Evolutionary conservation across 2,797 vertebrate genomes (phyloP).

Genomic region (Eospalax fontanierii): DNA sequence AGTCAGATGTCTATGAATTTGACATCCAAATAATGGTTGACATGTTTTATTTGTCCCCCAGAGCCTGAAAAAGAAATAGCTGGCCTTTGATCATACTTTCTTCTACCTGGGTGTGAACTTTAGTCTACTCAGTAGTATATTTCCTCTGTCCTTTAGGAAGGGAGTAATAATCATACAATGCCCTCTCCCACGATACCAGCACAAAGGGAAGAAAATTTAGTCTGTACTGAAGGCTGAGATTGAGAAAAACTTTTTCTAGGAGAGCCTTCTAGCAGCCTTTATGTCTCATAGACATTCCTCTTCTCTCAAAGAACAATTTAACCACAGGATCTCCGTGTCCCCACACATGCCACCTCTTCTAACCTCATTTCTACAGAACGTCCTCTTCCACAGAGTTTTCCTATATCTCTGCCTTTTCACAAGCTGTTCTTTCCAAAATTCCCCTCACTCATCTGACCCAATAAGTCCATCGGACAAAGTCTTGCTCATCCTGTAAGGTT

Average conservation of each 20-base stretch:
- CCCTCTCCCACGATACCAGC: neutral
- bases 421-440: neutral
- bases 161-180: neutral
- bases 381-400: neutral
- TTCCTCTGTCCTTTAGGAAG: neutral
- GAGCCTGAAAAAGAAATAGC: neutral
- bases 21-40: neutral
- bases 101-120: neutral
- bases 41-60: neutral
- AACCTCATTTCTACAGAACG: neutral
- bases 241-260: neutral
- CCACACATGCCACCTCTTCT: neutral
- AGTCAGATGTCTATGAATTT: neutral
- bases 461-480: neutral
- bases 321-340: neutral
- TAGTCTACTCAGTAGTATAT: neutral
- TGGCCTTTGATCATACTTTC: neutral
- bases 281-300: neutral
- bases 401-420: neutral
- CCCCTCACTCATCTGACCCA: neutral
- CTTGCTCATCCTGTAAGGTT: neutral
- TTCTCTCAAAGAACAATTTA: neutral
- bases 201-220: neutral
- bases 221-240: neutral
- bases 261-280: neutral